Evolutionary conservation across 2,797 vertebrate species (phyloP).

Genomic region (Hemibagrus guttatus): DNA sequence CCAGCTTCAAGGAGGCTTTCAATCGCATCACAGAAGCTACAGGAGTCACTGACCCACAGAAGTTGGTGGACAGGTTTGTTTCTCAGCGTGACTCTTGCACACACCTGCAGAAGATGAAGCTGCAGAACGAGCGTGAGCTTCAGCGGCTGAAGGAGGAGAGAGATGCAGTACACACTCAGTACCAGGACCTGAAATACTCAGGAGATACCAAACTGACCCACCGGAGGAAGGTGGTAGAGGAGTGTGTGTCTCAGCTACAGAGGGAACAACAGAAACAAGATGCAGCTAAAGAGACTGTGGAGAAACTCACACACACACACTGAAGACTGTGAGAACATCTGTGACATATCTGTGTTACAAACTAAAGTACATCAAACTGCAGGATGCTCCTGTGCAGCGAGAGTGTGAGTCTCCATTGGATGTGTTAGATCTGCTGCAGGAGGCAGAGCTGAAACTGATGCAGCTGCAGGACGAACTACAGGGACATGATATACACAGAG

Average conservation of each 20-base stretch:
- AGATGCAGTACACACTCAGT: constrained; percentile 67
- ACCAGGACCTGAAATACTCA: constrained; percentile 80
- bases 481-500: too few species aligned
- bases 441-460: too few species aligned
- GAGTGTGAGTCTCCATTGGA: too few species aligned
- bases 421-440: too few species aligned
- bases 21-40: constrained; percentile 80
- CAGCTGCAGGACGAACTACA: too few species aligned
- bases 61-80: constrained; percentile 76
- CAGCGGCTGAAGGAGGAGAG: constrained; percentile 74
- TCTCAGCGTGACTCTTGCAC: constrained; percentile 77
- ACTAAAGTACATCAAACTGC: constrained; percentile 72
- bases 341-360: constrained; percentile 79
- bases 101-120: constrained; percentile 77
- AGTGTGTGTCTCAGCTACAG: constrained; percentile 66
- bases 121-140: constrained; percentile 72
- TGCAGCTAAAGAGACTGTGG: constrained; percentile 65
- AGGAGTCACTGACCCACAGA: constrained; percentile 77
- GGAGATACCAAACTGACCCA: constrained; percentile 79
- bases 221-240: constrained; percentile 67
- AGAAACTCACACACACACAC: constrained; percentile 60
- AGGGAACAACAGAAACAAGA: constrained; percentile 66
- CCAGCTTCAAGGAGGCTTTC: constrained; percentile 76
- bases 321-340: constrained; percentile 66
- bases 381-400: constrained; percentile 18